Evolutionary conservation across 92 coral and sea anemone genomes (phyloP).

Genomic region (Palythoa grandiflora): DNA sequence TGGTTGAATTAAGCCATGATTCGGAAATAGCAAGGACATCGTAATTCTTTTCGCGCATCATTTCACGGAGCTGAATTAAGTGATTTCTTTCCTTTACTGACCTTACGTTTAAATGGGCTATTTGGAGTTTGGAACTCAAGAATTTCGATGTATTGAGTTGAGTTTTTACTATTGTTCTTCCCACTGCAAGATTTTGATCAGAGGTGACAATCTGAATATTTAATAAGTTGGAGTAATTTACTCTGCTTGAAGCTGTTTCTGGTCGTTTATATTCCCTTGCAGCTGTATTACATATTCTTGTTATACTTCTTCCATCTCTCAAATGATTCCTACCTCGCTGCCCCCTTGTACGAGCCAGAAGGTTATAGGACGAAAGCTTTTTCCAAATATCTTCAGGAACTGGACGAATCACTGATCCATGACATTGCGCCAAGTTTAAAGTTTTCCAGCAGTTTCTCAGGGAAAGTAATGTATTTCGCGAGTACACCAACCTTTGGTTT

Average conservation of each 20-base stretch:
- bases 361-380: neutral
- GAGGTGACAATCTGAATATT: neutral
- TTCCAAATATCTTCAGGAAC: neutral
- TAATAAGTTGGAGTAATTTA: neutral
- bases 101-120: neutral
- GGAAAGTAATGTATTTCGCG: slow-evolving; percentile 45
- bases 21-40: too few relatives aligned
- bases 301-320: neutral
- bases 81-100: too few relatives aligned
- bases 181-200: neutral
- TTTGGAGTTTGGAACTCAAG: too few relatives aligned
- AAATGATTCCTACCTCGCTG: neutral
- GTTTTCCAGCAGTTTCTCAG: slow-evolving; percentile 53
- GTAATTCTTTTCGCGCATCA: too few relatives aligned
- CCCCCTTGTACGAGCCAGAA: neutral
- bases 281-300: neutral
- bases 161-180: neutral
- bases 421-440: slow-evolving; percentile 25
- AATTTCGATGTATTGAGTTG: neutral
- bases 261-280: neutral
- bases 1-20: too few relatives aligned
- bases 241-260: neutral
- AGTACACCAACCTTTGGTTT: slow-evolving; percentile 14
- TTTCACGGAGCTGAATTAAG: too few relatives aligned
- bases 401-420: slow-evolving; percentile 11